phyloP scores from a whole-genome alignment of 1,140 invertebrate genomes.

The Colletes gigas region DNA sequence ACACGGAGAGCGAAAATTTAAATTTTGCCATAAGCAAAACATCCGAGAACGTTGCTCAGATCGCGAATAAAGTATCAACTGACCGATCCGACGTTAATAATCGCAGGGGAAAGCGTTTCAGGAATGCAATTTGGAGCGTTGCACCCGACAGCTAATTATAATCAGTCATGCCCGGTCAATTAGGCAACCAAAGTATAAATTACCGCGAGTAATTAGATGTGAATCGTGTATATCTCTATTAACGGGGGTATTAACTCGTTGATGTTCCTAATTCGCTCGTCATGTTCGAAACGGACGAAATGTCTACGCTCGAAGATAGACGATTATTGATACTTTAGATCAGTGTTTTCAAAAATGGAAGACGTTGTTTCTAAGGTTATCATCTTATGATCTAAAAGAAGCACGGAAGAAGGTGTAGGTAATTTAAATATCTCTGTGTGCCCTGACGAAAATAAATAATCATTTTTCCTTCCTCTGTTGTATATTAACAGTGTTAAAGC shows the following conservation, averaged over 20 bases:
- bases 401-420: too few relatives aligned
- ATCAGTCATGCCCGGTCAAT: constrained; percentile 59
- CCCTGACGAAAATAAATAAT: too few relatives aligned
- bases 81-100: constrained; percentile 23
- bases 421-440: too few relatives aligned
- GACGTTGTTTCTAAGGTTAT: too few relatives aligned
- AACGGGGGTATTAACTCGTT: not conserved
- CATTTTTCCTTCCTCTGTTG: too few relatives aligned
- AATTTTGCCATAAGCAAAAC: not conserved
- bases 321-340: too few relatives aligned
- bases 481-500: too few relatives aligned
- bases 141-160: constrained; percentile 53
- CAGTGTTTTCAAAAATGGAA: too few relatives aligned
- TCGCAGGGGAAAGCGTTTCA: constrained; percentile 13
- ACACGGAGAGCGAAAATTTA: not conserved
- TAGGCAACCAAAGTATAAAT: constrained; percentile 52
- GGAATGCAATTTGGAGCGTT: constrained; percentile 43
- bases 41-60: not conserved
- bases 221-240: constrained; percentile 17
- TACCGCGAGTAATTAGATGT: constrained; percentile 18
- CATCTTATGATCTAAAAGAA: too few relatives aligned
- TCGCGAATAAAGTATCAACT: constrained; percentile 10
- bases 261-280: constrained; percentile 3
- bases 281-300: not conserved
- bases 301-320: not conserved